Conservation (phyloP, 2,888 invertebrate species). For the Mayetiola destructor region DNA sequence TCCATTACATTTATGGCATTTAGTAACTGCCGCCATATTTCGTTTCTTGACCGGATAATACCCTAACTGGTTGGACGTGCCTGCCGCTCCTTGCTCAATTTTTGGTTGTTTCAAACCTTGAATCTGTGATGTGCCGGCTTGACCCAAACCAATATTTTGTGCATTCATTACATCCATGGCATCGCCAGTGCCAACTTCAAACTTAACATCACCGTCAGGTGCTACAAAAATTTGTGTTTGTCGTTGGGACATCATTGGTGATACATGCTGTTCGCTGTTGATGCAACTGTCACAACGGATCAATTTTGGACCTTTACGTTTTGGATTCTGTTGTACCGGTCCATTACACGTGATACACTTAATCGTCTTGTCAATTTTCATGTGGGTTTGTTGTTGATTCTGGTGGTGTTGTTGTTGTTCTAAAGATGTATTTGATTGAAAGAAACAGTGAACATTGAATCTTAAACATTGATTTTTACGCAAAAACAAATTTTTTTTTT, state of each 20-base stretch:
- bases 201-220: constrained; percentile 46
- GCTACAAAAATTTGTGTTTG: constrained; percentile 50
- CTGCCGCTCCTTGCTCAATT: constrained; percentile 23
- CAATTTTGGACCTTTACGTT: constrained; percentile 47
- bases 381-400: constrained; percentile 32
- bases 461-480: no score
- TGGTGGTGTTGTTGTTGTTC: constrained; percentile 20
- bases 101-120: constrained; percentile 20
- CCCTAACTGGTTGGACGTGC: constrained; percentile 30
- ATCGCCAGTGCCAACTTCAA: constrained; percentile 37
- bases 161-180: constrained; percentile 17
- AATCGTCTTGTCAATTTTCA: constrained; percentile 39
- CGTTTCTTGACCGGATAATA: constrained; percentile 72
- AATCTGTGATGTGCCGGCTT: neutral
- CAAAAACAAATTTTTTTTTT: no score
- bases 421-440: no score
- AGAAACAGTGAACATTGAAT: no score
- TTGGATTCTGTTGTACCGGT: constrained; percentile 41
- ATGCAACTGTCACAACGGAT: constrained; percentile 47
- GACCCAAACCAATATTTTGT: constrained; percentile 16
- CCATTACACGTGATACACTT: constrained; percentile 48
- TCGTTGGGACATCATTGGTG: constrained; percentile 29
- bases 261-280: constrained; percentile 40
- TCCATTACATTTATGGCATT: constrained; percentile 80
- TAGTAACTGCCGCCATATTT: constrained; percentile 68